Evolutionary conservation across 2,113 vertebrate species (phyloP).

Genomic region (Phycodurus eques): DNA sequence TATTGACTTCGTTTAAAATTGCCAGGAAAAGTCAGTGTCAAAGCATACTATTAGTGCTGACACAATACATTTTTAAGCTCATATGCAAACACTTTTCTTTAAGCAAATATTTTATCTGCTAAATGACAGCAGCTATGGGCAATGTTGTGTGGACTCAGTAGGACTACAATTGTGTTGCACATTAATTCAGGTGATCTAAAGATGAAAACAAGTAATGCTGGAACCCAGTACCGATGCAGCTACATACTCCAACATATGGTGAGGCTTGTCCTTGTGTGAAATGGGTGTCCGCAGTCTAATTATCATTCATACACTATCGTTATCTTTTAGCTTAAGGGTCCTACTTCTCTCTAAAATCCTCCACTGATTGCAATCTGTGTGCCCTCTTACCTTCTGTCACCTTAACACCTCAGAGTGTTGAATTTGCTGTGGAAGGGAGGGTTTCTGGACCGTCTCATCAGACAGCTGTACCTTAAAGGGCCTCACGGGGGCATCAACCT

Average conservation of each 20-base stretch:
- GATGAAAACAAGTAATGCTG: not conserved
- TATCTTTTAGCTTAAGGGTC: slow-evolving; percentile 13
- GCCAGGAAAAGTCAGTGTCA: slow-evolving; percentile 32
- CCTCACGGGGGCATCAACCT: slow-evolving; percentile 64
- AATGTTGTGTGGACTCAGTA: not conserved
- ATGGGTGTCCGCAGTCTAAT: slow-evolving; percentile 5
- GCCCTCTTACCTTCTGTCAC: slow-evolving; percentile 55
- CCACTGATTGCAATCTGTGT: slow-evolving; percentile 47
- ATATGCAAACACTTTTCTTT: slow-evolving; percentile 25
- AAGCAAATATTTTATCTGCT: slow-evolving; percentile 12
- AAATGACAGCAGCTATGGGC: slow-evolving; percentile 9
- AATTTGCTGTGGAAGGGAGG: slow-evolving; percentile 52
- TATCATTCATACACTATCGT: slow-evolving; percentile 18
- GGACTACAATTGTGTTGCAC: not conserved
- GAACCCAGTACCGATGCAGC: not conserved
- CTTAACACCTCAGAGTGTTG: slow-evolving; percentile 54
- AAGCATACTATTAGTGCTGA: slow-evolving; percentile 30
- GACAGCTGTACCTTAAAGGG: slow-evolving; percentile 68
- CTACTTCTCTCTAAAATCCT: slow-evolving; percentile 40
- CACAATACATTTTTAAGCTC: slow-evolving; percentile 28
- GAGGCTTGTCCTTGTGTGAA: slow-evolving; percentile 5
- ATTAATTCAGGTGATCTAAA: slow-evolving; percentile 9
- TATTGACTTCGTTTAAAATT: slow-evolving; percentile 28
- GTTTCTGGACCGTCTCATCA: slow-evolving; percentile 63
- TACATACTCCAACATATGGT: not conserved